phyloP scores from a whole-genome alignment of 92 coral and sea anemone genomes.

The Meandrina meandrites region DNA sequence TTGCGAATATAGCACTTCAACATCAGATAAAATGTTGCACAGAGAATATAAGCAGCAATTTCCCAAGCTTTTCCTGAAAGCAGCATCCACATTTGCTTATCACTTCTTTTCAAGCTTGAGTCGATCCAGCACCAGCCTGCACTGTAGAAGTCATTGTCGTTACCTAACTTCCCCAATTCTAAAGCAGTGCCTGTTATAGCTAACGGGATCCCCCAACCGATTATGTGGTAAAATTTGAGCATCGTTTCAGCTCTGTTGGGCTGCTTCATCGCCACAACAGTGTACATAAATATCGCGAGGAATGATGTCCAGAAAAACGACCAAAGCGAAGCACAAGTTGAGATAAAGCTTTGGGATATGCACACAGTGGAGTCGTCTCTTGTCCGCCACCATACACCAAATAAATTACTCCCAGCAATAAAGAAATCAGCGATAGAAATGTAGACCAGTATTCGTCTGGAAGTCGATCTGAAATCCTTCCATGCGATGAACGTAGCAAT shows the following conservation, averaged over 20 bases:
- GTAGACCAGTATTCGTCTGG: constrained; percentile 84
- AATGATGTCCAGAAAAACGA: constrained; percentile 95
- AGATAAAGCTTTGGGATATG: constrained; percentile 76
- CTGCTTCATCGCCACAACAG: constrained; percentile 52
- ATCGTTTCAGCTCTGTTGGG: constrained; percentile 63
- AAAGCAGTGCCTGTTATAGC: constrained; percentile 62
- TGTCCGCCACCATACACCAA: constrained; percentile 40
- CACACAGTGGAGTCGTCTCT: constrained; percentile 28
- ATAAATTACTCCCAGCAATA: constrained; percentile 58
- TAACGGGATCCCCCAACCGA: constrained; percentile 84
- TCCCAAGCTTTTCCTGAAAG: constrained; percentile 95
- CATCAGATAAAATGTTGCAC: constrained; percentile 52
- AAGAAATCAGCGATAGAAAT: constrained; percentile 90
- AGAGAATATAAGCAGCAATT: constrained; percentile 64
- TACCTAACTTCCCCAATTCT: constrained; percentile 54
- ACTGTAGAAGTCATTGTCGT: constrained; percentile 45
- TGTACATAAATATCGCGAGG: constrained; percentile 71
- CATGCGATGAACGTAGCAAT: constrained; percentile 79
- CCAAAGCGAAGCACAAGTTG: constrained; percentile 82
- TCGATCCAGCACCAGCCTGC: constrained; percentile 95
- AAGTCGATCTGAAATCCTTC: constrained; percentile 80
- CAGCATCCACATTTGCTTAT: constrained; percentile 74
- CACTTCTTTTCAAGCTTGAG: not conserved
- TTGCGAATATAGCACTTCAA: constrained; percentile 67
- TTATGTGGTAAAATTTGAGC: constrained; percentile 66